Percentiles rank a stretch among this genome's conserved stretches.
Conservation (phyloP, 2,113 vertebrate species). For the Orcinus orca region DNA sequence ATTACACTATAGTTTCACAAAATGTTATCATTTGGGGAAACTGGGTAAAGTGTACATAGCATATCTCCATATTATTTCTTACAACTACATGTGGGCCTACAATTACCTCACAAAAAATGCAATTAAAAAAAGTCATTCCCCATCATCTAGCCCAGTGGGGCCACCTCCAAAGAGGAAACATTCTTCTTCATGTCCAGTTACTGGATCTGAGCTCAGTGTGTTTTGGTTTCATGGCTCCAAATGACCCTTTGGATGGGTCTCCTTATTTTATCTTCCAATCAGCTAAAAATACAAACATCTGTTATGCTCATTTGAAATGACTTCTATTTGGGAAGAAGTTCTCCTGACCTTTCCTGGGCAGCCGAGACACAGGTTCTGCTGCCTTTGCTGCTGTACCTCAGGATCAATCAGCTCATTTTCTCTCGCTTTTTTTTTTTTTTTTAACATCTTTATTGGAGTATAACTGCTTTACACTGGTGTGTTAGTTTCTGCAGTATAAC, state of each 20-base stretch:
- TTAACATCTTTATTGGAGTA: no score
- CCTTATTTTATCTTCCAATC: conserved; percentile 28
- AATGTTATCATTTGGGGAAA: conserved; percentile 4
- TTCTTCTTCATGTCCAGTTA: not conserved
- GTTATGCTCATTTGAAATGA: not conserved
- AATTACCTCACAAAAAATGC: not conserved
- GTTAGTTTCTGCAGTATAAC: no score
- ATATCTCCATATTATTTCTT: not conserved
- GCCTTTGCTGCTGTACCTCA: not conserved
- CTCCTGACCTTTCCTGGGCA: not conserved
- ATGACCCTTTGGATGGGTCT: not conserved
- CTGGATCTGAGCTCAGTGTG: not conserved
- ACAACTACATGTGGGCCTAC: not conserved
- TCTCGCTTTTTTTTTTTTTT: not conserved
- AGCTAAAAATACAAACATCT: conserved; percentile 13
- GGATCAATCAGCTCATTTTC: not conserved
- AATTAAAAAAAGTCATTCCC: not conserved
- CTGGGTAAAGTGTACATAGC: not conserved
- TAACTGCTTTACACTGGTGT: no score
- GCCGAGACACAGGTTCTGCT: not conserved
- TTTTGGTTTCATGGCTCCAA: not conserved
- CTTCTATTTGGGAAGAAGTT: not conserved
- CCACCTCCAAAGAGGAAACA: not conserved
- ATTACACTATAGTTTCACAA: not conserved
- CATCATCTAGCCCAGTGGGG: not conserved